phyloP scores from a whole-genome alignment of 2,888 invertebrate species.

The Halictus quadricinctus region DNA sequence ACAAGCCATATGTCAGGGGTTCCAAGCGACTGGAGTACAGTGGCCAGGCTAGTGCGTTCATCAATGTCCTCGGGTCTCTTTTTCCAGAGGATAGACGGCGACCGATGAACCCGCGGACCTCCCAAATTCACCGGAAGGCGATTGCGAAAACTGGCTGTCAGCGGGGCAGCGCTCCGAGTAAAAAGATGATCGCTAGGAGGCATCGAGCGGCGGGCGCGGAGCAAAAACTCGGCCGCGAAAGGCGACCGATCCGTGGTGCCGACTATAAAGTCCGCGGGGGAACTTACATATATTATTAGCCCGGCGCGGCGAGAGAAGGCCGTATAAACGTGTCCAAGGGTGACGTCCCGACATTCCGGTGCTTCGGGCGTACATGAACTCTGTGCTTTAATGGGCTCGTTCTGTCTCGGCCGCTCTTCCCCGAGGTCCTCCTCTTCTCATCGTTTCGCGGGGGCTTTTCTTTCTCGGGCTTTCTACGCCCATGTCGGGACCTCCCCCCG shows the following conservation, averaged over 20 bases:
- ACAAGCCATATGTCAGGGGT: background rate
- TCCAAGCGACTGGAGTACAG: background rate
- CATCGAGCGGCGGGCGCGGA: background rate
- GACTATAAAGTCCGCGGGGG: conserved; percentile 58
- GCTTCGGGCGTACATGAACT: conserved; percentile 68
- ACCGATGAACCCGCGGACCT: background rate
- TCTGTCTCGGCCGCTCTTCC: conserved; percentile 33
- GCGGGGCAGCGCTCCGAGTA: background rate
- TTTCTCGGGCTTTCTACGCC: conserved; percentile 28
- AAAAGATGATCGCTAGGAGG: conserved; percentile 2
- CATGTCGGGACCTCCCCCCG: conserved; percentile 12
- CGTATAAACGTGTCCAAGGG: conserved; percentile 64
- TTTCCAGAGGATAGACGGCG: background rate
- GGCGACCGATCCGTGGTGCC: conserved; percentile 51
- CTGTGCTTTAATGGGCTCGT: conserved; percentile 69
- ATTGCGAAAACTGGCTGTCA: background rate
- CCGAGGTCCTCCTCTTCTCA: conserved; percentile 15
- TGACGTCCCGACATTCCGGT: conserved; percentile 66
- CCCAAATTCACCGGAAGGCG: conserved; percentile 14
- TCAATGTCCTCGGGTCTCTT: background rate
- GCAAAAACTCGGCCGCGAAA: conserved; percentile 28
- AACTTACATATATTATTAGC: conserved; percentile 67
- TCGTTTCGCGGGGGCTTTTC: conserved; percentile 27
- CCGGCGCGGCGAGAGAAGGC: conserved; percentile 47
- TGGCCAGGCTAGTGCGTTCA: background rate